Base-by-base conservation (phyloP, 2,113 vertebrate genomes). In the Spheniscus mendiculus region DNA sequence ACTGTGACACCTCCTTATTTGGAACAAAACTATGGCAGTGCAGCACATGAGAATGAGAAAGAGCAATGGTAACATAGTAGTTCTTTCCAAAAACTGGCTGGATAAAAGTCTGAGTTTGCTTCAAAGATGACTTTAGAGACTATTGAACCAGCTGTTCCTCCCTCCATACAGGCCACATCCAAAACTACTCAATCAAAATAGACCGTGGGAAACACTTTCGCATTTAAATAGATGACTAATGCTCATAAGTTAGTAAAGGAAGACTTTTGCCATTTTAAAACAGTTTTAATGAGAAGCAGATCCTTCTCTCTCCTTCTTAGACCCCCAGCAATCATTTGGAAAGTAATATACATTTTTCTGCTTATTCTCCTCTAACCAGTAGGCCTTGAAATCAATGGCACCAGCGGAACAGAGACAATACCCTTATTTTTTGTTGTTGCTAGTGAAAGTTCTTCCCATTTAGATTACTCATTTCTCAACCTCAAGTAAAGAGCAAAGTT, bases 131-230 rank as follows among this genome's bases (percentile, higher is more conserved):
- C 34, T 59, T 85, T 47, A 21, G 17, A 87, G 29, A 45, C n/a
- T 61, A 47, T 13, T 27, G 42, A 85, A 88, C 5, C 11, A 40
- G 9, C 32, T 36, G 8, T 15, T 23, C 45, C 36, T 50, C 26
- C n/a, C n/a, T n/a, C n/a, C n/a, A n/a, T n/a, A n/a, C n/a, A 42
- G 27, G 4, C 32, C 42, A 50, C 26, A 65, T 85, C 8, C 65
- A 91, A 85, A 94, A 69, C 29, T 49, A 69, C 45, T 32, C 44
- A 79, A 74, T 40, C 74, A 66, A 94, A 85, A 69, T 5, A 65
- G 49, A 85, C 32, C 26, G 30, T 62, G 26, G 1, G 0, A 84
- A 89, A 79, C 6, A 45, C 15, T 32, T 70, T 58, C 0, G 0
- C 21, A 61, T 66, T 86, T 77, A 85, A 89, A 76, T 29, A 80